phyloP scores from a whole-genome alignment of 2,113 vertebrate species.

The Hystrix brachyura region DNA sequence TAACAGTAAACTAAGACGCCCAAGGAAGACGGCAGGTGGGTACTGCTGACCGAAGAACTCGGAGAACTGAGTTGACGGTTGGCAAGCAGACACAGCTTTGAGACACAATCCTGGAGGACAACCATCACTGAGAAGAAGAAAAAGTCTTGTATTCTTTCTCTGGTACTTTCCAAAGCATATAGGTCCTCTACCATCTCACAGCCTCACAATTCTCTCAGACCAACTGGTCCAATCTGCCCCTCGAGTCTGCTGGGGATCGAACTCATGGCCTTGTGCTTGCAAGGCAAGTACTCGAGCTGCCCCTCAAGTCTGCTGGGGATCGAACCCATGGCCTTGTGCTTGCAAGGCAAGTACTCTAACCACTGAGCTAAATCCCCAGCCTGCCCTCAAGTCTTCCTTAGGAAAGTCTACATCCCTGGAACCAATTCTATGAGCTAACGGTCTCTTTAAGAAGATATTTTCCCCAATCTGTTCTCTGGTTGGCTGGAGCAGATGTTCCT shows the following conservation, averaged over 20 bases:
- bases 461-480: conserved; percentile 56
- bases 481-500: conserved; percentile 69
- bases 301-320: background rate
- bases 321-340: too few relatives aligned
- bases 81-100: background rate
- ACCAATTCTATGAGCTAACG: background rate
- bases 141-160: background rate
- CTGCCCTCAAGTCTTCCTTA: background rate
- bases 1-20: background rate
- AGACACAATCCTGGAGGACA: background rate
- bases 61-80: background rate
- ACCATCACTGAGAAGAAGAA: background rate
- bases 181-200: background rate
- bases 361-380: too few relatives aligned
- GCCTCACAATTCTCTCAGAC: background rate
- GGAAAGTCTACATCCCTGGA: background rate
- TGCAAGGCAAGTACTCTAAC: too few relatives aligned
- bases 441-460: conserved; percentile 52
- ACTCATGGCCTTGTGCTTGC: too few relatives aligned
- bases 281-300: too few relatives aligned
- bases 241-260: background rate
- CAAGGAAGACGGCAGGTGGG: background rate
- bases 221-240: background rate
- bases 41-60: background rate
- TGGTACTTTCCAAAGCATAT: background rate